phyloP scores from a whole-genome alignment of 35 echinoderm and acorn worm genomes.

The Heliocidaris erythrogramma region DNA sequence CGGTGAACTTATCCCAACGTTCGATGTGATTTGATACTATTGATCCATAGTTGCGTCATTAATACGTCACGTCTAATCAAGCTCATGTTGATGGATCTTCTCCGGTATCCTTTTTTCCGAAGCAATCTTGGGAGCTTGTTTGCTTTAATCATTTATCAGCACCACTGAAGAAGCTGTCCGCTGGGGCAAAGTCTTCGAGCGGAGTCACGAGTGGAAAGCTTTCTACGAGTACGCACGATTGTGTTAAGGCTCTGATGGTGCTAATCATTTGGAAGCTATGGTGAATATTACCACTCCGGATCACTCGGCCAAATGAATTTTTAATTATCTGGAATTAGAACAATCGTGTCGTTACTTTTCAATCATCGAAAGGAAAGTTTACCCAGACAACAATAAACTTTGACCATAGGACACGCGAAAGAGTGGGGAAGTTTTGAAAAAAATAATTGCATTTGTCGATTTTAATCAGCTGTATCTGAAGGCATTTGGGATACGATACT shows the following conservation, averaged over 20 bases:
- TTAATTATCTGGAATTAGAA: neutral
- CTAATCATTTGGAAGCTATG: neutral
- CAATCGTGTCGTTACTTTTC: neutral
- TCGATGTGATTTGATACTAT: slow-evolving; percentile 38
- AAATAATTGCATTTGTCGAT: neutral
- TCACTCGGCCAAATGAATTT: neutral
- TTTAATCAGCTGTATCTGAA: neutral
- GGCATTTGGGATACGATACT: neutral
- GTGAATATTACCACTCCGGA: neutral
- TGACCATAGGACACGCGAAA: neutral
- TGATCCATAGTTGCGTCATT: slow-evolving; percentile 31
- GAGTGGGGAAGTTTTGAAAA: neutral
- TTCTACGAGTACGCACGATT: neutral
- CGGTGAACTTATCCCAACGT: neutral
- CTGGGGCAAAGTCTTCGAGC: neutral
- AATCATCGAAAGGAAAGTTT: neutral
- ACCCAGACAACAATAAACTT: neutral
- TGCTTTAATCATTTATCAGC: slow-evolving; percentile 39
- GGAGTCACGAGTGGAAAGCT: neutral
- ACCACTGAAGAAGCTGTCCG: neutral
- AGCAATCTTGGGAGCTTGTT: slow-evolving; percentile 24
- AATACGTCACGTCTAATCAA: slow-evolving; percentile 41
- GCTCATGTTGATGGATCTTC: slow-evolving; percentile 16
- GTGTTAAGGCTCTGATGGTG: neutral
- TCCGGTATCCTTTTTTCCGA: neutral